Base-by-base conservation (phyloP, 1,140 invertebrate species). In the Temnothorax longispinosus region DNA sequence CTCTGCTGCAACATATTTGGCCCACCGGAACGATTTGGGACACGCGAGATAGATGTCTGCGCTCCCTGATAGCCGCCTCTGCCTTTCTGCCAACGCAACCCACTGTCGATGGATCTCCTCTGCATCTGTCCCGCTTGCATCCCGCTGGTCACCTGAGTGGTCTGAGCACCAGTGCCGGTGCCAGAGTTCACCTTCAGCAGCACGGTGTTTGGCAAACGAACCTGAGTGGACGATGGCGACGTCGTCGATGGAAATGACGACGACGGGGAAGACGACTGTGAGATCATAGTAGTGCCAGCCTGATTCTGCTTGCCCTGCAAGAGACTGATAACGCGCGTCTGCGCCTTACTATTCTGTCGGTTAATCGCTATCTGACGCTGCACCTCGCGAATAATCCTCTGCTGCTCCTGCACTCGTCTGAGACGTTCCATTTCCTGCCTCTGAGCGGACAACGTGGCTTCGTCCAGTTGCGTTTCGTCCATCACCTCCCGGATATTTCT, bases 401-500 rank as follows among this genome's bases (percentile, higher is more conserved):
- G 98, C 91, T 98, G 97, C 91, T 98, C 98, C 92, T 98, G 98
- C 41, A 98, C 97, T n/a, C 98, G 96, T 18, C 97, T 96, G 69
- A 98, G 95, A 93, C 99, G 96, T 93, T 99, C 98, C 90, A 97
- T 97, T 95, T 99, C 99, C 93, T 99, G 98, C 50, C 98, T 96
- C 94, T 99, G 98, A 3, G 99, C 99, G 35, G 97, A 97, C n/a
- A 99, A 93, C 7, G 99, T 99, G 10, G 98, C 97, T 88, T 98
- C 97, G 93, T 99, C 99, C 65, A 99, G 94, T 92, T 99, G 98
- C 75, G 97, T 98, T 91, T 99, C 98, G 92, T 98, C 97, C 96
- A 99, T 98, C 1, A 99, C 98, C 95, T 99, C 98, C 58, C 98
- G 96, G 89, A 98, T 98, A 91, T 98, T 98, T 80, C 97, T 96